Evolutionary conservation across 30 jellyfish, hydroid and myxozoan genomes (phyloP).

Genomic region (Turritopsis dohrnii): DNA sequence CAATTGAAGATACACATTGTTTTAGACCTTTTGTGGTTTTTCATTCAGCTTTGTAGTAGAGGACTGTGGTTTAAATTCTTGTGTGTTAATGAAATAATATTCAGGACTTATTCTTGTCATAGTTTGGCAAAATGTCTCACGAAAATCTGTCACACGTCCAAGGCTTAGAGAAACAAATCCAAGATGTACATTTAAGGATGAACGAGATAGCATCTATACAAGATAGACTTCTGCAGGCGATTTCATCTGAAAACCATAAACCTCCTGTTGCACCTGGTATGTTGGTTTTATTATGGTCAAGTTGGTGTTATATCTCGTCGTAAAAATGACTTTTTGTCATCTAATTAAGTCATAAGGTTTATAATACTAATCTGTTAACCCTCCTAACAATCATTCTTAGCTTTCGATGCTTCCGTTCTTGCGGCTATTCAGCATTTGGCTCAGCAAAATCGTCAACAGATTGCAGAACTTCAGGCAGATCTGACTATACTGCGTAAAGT

Average conservation of each 20-base stretch:
- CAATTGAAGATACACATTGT: no score
- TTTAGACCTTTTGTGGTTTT: no score
- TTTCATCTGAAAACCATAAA: not conserved
- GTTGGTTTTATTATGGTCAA: not conserved
- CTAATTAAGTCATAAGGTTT: not conserved
- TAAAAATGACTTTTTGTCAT: no score
- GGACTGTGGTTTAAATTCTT: no score
- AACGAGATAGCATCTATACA: not conserved
- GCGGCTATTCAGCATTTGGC: slow-evolving; percentile 29
- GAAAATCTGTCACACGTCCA: not conserved
- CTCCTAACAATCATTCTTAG: not conserved
- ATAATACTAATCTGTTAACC: not conserved
- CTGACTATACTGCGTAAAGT: not conserved
- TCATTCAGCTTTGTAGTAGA: no score
- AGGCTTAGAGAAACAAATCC: not conserved
- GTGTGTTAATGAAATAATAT: no score
- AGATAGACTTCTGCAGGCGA: not conserved
- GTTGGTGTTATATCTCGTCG: no score
- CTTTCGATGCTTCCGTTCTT: slow-evolving; percentile 14
- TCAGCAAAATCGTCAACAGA: slow-evolving; percentile 27
- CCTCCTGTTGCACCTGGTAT: not conserved
- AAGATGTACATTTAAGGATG: not conserved
- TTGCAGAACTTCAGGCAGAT: slow-evolving; percentile 8
- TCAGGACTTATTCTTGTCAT: no score
- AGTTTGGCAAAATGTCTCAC: not conserved